Percentiles rank a stretch among this genome's conserved stretches.
Evolutionary conservation across 2,797 vertebrate genomes (phyloP).

Genomic region (Rhinichthys osculus): DNA sequence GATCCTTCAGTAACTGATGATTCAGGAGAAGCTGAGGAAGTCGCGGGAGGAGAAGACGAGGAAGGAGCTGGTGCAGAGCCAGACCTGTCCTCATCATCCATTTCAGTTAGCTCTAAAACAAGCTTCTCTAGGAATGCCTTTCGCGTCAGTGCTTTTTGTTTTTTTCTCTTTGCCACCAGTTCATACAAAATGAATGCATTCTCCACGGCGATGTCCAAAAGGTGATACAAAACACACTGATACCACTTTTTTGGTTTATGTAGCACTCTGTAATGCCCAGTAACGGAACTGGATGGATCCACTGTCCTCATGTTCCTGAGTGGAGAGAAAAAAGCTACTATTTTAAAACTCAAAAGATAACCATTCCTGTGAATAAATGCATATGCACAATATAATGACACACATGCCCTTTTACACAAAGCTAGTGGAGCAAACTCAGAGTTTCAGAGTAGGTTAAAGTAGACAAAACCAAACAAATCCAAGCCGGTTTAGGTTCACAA

Average conservation of each 20-base stretch:
- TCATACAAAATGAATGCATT: constrained; percentile 72
- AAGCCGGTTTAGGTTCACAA: neutral
- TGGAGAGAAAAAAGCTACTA: neutral
- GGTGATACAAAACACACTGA: constrained; percentile 74
- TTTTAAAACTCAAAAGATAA: neutral
- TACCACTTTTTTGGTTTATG: constrained; percentile 74
- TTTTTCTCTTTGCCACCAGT: constrained; percentile 45
- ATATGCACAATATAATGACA: neutral
- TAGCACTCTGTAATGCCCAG: constrained; percentile 71
- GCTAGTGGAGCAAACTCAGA: neutral
- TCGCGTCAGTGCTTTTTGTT: neutral
- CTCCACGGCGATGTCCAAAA: constrained; percentile 73
- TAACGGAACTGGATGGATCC: constrained; percentile 70
- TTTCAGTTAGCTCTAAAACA: constrained; percentile 19
- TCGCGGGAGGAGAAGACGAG: neutral
- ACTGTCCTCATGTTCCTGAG: constrained; percentile 68
- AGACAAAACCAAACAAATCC: neutral
- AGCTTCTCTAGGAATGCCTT: neutral
- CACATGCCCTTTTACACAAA: neutral
- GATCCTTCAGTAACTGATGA: neutral
- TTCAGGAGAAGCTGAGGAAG: neutral
- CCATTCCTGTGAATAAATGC: neutral
- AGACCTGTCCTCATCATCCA: neutral
- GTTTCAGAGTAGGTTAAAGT: neutral
- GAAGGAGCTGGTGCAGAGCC: neutral